Evolutionary conservation across 2,113 vertebrate species (phyloP), one percentile per base, ranked within the genome.

Genomic region (Candoia aspera): DNA sequence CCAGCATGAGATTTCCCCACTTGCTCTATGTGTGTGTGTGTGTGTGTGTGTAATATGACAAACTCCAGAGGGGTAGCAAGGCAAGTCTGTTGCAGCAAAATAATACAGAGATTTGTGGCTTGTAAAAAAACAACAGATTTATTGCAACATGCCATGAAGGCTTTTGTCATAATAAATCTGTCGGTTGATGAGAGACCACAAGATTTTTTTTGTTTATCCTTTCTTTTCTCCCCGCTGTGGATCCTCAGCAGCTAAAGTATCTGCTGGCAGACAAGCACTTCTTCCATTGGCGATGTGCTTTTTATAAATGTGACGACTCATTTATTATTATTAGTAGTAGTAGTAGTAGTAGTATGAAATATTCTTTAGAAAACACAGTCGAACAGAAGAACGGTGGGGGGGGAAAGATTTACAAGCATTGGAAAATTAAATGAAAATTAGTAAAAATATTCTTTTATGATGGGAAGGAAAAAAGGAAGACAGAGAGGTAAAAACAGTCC

Each of bases 91-190:
- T 59, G 15, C 23, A 10, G 87, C 21, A 84, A 84, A 60, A 73
- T 60, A 84, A 5, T 59, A 88, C 15, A 88, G n/a, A 89, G 42
- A 53, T 29, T 62, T 84, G 23, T 42, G 57, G 46, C 57, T 53
- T 88, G 46, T 37, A 88, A 54, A 89, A 89, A 23, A 58, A 87
- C 60, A 84, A 84, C 91, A 92, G 87, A 53, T 92, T 92, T 92
- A 88, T 88, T 84, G 57, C 84, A 87, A 46, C 73, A 37, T 62
- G 57, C 58, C 46, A 60, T 62, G 23, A 84, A 89, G 46, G 57
- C 12, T 91, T 54, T 37, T 91, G 84, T 91, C 90, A 91, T 86
- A 91, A 91, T 91, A 91, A 91, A 91, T 91, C 59, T 91, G 84
- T 91, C 19, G 10, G 49, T 21, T 24, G 33, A 37, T 11, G 21